phyloP scores from a whole-genome alignment of 2,797 vertebrate genomes.

The Acrossocheilus wenchowensis region DNA sequence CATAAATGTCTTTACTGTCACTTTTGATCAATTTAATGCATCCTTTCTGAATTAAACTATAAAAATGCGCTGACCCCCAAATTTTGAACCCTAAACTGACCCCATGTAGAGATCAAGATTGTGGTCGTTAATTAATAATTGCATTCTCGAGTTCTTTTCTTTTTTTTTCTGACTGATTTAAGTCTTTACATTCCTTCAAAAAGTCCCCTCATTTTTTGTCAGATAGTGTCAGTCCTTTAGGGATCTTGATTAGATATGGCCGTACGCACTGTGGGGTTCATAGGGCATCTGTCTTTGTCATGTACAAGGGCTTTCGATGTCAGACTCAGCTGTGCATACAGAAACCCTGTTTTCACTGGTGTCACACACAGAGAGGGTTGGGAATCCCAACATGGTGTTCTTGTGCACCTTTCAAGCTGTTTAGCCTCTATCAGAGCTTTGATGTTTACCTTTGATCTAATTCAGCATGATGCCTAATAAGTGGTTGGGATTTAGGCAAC shows the following conservation, averaged over 20 bases:
- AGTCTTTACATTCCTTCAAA: no score
- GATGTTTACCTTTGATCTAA: slow-evolving; percentile 42
- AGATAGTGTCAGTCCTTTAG: not conserved
- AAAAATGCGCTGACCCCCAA: not conserved
- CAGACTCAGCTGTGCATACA: slow-evolving; percentile 41
- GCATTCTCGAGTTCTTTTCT: not conserved
- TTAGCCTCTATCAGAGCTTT: slow-evolving; percentile 24
- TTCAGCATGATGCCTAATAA: not conserved
- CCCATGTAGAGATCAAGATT: not conserved
- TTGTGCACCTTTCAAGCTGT: slow-evolving; percentile 27
- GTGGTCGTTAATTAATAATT: no score
- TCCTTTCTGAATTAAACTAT: not conserved
- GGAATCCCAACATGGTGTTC: slow-evolving; percentile 12
- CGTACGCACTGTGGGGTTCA: not conserved
- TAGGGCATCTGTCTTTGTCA: slow-evolving; percentile 38
- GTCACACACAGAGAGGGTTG: slow-evolving; percentile 33
- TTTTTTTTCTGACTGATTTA: not conserved
- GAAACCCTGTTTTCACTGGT: slow-evolving; percentile 3
- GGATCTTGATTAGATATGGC: not conserved
- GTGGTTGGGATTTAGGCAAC: not conserved
- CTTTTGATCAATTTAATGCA: not conserved
- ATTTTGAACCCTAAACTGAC: not conserved
- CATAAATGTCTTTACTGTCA: not conserved
- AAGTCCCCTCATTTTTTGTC: no score
- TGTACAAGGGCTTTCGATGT: slow-evolving; percentile 44